Percentiles rank a stretch among this genome's conserved stretches.
Evolutionary conservation across 2,888 invertebrate genomes (phyloP).

Genomic region (Calliphora vomitoria): DNA sequence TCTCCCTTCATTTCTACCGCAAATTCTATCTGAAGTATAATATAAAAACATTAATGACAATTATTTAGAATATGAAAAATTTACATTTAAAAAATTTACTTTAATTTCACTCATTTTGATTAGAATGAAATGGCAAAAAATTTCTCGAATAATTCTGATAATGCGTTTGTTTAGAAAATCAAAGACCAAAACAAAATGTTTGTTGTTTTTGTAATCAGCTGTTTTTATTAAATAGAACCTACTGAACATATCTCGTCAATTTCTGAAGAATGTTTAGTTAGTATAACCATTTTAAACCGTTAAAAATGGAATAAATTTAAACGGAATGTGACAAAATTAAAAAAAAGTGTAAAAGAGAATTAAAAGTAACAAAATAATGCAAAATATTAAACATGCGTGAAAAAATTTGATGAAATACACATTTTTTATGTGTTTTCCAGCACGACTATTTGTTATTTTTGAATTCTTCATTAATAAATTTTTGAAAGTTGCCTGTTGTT

Average conservation of each 20-base stretch:
- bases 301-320: too few species aligned
- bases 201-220: slow-evolving; percentile 49
- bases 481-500: too few species aligned
- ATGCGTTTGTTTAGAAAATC: slow-evolving; percentile 30
- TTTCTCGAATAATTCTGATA: slow-evolving; percentile 23
- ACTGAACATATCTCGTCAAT: neutral
- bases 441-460: too few species aligned
- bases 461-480: too few species aligned
- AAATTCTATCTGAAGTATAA: slow-evolving; percentile 86
- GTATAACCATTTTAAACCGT: neutral
- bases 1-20: slow-evolving; percentile 87
- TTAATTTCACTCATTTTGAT: slow-evolving; percentile 79
- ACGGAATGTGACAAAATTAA: too few species aligned
- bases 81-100: slow-evolving; percentile 72
- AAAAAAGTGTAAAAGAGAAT: too few species aligned
- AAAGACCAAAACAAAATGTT: slow-evolving; percentile 54
- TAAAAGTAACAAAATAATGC: too few species aligned
- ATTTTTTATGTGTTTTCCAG: too few species aligned
- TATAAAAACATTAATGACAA: neutral
- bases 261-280: neutral
- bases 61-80: neutral
- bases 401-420: too few species aligned
- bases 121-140: slow-evolving; percentile 10
- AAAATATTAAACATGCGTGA: too few species aligned
- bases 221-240: neutral